Evolutionary conservation across 1,140 invertebrate genomes (phyloP).

Genomic region (Pseudomyrmex cubaensis): DNA sequence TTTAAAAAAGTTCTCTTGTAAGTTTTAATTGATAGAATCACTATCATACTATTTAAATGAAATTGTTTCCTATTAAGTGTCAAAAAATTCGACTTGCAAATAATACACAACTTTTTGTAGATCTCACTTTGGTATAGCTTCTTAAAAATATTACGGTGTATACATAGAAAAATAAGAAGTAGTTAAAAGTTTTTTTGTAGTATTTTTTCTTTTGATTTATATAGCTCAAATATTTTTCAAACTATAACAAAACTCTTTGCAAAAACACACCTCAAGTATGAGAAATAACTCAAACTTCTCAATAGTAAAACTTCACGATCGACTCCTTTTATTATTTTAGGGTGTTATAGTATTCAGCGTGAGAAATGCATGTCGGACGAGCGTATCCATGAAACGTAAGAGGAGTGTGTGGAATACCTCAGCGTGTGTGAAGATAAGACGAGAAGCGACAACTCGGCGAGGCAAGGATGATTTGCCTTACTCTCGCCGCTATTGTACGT

Average conservation of each 20-base stretch:
- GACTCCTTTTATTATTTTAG: constrained; percentile 5
- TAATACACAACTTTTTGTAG: not conserved
- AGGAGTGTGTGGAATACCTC: constrained; percentile 55
- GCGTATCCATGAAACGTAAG: constrained; percentile 61
- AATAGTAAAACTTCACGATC: not conserved
- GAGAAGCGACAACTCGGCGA: constrained; percentile 45
- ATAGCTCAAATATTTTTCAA: not conserved
- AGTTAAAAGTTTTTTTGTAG: not conserved
- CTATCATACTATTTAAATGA: not conserved
- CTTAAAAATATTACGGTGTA: too few species aligned
- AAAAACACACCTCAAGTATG: not conserved
- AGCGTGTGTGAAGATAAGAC: constrained; percentile 65
- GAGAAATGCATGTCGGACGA: constrained; percentile 44
- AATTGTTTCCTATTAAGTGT: constrained; percentile 1
- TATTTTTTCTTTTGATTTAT: not conserved
- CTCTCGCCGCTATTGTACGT: not conserved
- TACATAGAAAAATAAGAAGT: too few species aligned
- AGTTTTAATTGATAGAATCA: not conserved
- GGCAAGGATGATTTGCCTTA: constrained; percentile 37
- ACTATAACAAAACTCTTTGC: not conserved
- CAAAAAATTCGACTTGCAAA: constrained; percentile 24
- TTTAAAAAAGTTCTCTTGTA: not conserved
- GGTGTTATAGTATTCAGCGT: constrained; percentile 36
- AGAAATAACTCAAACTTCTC: constrained; percentile 6
- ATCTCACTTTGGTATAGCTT: too few species aligned